Evolutionary conservation across 2,797 vertebrate genomes (phyloP).

Genomic region (Argya squamiceps): DNA sequence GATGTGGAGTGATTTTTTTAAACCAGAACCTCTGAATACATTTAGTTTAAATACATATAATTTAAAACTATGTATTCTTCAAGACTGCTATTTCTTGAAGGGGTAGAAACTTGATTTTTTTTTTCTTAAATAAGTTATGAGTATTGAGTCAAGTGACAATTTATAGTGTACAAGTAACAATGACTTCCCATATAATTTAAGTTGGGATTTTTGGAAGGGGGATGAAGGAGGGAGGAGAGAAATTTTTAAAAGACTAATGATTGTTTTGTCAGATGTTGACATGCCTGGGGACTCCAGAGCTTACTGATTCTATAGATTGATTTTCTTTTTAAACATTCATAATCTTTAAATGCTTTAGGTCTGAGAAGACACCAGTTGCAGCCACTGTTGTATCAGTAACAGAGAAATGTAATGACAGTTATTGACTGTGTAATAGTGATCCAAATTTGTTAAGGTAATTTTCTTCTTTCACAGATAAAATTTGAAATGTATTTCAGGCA

Average conservation of each 20-base stretch:
- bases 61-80: background rate
- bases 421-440: background rate
- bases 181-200: background rate
- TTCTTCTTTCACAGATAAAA: background rate
- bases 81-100: background rate
- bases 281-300: background rate
- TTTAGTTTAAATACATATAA: background rate
- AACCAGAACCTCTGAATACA: background rate
- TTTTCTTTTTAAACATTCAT: constrained; percentile 49
- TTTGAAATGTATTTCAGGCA: background rate
- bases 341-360: constrained; percentile 16
- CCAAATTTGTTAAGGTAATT: background rate
- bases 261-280: background rate
- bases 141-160: background rate
- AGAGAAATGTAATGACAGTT: constrained; percentile 10
- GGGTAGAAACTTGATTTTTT: background rate
- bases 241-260: background rate
- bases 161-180: background rate
- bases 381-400: background rate
- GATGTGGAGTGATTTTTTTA: background rate
- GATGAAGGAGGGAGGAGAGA: background rate
- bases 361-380: background rate
- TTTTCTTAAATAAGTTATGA: background rate
- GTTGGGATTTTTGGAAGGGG: fast-evolving
- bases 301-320: constrained; percentile 57